Evolutionary conservation across 2,888 invertebrate genomes (phyloP).

Genomic region (Ichneumoninae sp.): DNA sequence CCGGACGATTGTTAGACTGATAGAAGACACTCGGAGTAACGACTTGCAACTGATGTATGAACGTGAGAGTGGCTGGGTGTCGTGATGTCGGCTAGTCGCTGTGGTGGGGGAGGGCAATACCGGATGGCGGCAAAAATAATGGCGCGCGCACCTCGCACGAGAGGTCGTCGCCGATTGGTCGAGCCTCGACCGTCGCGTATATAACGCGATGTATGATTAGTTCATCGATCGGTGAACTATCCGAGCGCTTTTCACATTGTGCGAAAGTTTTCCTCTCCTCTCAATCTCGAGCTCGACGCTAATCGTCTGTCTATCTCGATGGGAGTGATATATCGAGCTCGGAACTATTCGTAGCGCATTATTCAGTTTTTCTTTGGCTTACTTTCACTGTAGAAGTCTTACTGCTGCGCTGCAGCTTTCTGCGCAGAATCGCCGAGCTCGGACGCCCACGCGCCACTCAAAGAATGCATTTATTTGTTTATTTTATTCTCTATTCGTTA

Average conservation of each 20-base stretch:
- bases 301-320: not conserved
- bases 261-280: conserved; percentile 41
- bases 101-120: conserved; percentile 21
- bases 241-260: conserved; percentile 17
- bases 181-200: conserved; percentile 18
- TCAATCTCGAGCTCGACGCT: conserved; percentile 8
- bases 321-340: not conserved
- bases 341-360: not conserved
- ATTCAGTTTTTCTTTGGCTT: not conserved
- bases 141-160: conserved; percentile 23
- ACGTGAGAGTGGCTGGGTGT: conserved; percentile 56
- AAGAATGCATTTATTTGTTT: not conserved
- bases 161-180: conserved; percentile 50
- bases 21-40: conserved; percentile 61
- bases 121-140: conserved; percentile 55
- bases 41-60: conserved; percentile 64
- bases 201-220: conserved; percentile 46
- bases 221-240: conserved; percentile 61
- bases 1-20: conserved; percentile 50
- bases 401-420: not conserved
- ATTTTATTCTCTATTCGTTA: conserved; percentile 59
- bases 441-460: not conserved
- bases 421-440: not conserved
- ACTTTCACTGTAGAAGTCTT: too few species aligned
- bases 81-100: conserved; percentile 52